Evolutionary conservation across 2,797 vertebrate species (phyloP).

Genomic region (Cuculus canorus): DNA sequence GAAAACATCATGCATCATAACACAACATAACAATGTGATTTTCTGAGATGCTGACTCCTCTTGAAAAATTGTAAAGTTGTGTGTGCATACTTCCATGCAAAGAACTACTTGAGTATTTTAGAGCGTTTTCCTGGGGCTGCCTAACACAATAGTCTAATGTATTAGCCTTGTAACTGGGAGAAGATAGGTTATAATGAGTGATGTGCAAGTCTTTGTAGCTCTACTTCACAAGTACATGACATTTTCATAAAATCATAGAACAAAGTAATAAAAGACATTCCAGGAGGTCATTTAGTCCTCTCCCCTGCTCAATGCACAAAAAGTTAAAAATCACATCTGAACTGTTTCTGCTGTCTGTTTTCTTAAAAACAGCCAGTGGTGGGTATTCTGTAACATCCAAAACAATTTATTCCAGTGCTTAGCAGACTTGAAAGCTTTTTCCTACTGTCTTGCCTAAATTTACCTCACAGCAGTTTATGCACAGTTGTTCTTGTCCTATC

Average conservation of each 20-base stretch:
- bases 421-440: not conserved
- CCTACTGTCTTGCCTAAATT: not conserved
- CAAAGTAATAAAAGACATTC: not conserved
- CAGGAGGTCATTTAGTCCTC: not conserved
- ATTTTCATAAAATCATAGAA: not conserved
- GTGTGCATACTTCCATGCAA: not conserved
- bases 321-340: not conserved
- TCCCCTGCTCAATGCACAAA: not conserved
- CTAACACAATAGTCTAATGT: not conserved
- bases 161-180: not conserved
- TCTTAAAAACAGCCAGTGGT: not conserved
- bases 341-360: not conserved
- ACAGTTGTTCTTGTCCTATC: not conserved
- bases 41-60: constrained; percentile 60
- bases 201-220: not conserved
- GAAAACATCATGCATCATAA: constrained; percentile 72
- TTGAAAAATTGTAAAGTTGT: not conserved
- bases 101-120: not conserved
- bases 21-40: constrained; percentile 65
- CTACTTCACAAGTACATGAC: not conserved
- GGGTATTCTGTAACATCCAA: not conserved
- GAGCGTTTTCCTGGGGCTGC: not conserved
- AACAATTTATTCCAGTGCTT: not conserved
- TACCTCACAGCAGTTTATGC: not conserved
- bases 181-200: not conserved